Conservation (phyloP, 2,113 vertebrate species). For the Neotragus moschatus region DNA sequence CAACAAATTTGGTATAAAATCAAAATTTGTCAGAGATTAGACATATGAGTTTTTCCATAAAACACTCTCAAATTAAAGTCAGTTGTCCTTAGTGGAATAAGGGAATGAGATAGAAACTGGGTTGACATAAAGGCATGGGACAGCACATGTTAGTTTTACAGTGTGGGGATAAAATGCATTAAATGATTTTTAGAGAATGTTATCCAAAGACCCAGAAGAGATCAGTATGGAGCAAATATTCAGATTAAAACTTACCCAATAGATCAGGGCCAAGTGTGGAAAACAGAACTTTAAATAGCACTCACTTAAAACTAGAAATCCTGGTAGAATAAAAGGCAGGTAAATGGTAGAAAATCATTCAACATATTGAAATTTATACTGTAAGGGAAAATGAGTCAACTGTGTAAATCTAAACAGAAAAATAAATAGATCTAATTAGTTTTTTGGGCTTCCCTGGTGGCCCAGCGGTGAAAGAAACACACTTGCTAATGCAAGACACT, state of each 20-base stretch:
- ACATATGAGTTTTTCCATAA: not conserved
- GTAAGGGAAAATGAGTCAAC: not conserved
- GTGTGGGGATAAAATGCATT: not conserved
- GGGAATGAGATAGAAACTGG: not conserved
- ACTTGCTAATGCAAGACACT: not conserved
- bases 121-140: not conserved
- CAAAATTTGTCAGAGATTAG: not conserved
- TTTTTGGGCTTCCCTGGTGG: not conserved
- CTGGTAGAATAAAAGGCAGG: not conserved
- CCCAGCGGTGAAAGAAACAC: fast-evolving
- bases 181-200: not conserved
- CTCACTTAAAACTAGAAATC: not conserved
- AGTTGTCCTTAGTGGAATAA: not conserved
- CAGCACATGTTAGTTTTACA: not conserved
- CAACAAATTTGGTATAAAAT: not conserved
- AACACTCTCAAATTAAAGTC: not conserved
- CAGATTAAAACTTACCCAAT: not conserved
- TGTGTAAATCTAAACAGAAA: not conserved
- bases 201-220: not conserved
- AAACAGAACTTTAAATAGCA: not conserved
- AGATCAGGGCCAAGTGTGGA: not conserved
- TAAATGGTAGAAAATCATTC: not conserved
- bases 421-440: not conserved
- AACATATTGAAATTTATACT: not conserved
- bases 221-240: not conserved